Conservation (phyloP, 2,888 invertebrate genomes). For the Carabus problematicus region DNA sequence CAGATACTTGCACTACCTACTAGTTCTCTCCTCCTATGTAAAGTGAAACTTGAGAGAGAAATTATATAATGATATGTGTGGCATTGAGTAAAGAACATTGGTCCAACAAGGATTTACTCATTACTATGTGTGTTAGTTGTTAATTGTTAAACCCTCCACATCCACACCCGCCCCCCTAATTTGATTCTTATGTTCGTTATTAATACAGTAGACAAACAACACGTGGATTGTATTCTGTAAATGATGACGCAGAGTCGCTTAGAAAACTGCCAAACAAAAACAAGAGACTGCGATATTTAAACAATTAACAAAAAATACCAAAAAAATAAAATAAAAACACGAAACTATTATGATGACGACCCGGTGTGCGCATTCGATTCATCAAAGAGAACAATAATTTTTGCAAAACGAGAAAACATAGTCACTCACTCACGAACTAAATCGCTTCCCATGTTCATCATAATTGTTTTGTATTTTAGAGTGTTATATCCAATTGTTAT, state of each 20-base stretch:
- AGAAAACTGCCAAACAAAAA: conserved; percentile 48
- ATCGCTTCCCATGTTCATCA: conserved; percentile 52
- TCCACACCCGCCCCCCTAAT: not conserved
- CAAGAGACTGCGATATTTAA: conserved; percentile 62
- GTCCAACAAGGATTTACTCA: too few species aligned
- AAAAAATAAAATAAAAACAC: conserved; percentile 47
- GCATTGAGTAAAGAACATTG: too few species aligned
- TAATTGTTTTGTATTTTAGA: conserved; percentile 57
- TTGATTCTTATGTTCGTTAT: conserved; percentile 31
- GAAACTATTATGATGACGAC: conserved; percentile 59
- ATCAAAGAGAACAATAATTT: conserved; percentile 37
- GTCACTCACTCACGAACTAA: conserved; percentile 13
- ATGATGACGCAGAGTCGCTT: conserved; percentile 43
- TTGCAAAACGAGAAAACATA: conserved; percentile 24
- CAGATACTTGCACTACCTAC: too few species aligned
- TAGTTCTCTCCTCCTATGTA: too few species aligned
- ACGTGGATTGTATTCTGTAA: conserved; percentile 37
- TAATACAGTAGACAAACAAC: conserved; percentile 5
- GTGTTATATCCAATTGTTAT: conserved; percentile 56
- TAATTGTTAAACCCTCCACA: too few species aligned
- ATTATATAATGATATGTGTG: too few species aligned
- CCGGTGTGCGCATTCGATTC: conserved; percentile 20
- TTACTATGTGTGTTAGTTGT: too few species aligned
- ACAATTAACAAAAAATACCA: conserved; percentile 57
- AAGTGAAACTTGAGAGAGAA: too few species aligned